Base-by-base conservation (phyloP, 2,797 vertebrate genomes). In the Sebastes hubbsi region DNA sequence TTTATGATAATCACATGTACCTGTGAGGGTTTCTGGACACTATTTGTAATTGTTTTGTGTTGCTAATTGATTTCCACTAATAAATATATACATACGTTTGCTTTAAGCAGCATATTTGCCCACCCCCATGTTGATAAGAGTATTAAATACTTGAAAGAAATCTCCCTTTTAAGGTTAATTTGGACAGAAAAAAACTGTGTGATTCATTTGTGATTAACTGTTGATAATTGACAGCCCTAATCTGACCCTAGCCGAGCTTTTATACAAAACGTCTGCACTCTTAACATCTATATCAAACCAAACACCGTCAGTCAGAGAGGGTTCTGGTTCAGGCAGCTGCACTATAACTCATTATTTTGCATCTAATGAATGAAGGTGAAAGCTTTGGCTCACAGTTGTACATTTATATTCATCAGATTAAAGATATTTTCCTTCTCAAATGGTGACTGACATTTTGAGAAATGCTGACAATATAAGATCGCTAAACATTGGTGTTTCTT, bases 381-480 rank as follows among this genome's bases (percentile, higher is more conserved):
- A 36, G 42, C 42, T 42, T 1, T 65, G 13, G 52, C 75, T 72
- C 12, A 58, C 29, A 70, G 65, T n/a, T 69, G 7, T 25, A 36
- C 14, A 69, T 77, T 72, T 29, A 59, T 62, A 80, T 78, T 72
- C 5, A 64, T 82, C 71, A 38, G 16, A 72, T 25, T 25, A 8
- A 64, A 70, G 5, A 69, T 46, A 14, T 73, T 25, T 59, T 55
- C 6, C 4, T 52, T 32, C 27, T 32, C 18, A 55, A 64, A 78
- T 5, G 5, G 22, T 64, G 38, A 75, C 14, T 34, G 55, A 68
- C 18, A 56, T 42, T 61, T 25, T 65, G 38, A 46, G 32, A 64
- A 29, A 5, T 9, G 25, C 24, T 59, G 36, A n/a, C 30, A 52
- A 56, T 56, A 52, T 59, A 14, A 16, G 3, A 62, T 56, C 3